Evolutionary conservation across 1,140 invertebrate species (phyloP).

Genomic region (Dendroctonus ponderosae): DNA sequence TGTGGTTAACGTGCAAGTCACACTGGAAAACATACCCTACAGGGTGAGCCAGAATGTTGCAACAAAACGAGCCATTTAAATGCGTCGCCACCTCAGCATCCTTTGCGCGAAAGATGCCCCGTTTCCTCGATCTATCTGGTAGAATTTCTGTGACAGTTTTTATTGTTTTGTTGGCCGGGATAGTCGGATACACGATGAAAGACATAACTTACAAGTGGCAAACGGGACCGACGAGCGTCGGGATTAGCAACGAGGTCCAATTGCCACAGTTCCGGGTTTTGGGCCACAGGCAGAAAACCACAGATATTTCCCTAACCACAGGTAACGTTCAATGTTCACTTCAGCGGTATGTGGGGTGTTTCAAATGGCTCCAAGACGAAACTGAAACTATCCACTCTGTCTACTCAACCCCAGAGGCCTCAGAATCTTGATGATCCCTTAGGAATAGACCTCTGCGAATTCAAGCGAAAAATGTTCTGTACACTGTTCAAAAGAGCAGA

Average conservation of each 20-base stretch:
- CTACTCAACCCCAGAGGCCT: no score
- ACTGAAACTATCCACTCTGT: no score
- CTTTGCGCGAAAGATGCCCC: conserved; percentile 1
- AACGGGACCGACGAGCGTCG: conserved; percentile 82
- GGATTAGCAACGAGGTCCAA: conserved; percentile 88
- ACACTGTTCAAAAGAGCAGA: no score
- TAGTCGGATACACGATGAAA: conserved; percentile 95
- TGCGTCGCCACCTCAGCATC: background rate
- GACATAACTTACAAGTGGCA: conserved; percentile 97
- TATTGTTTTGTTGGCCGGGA: conserved; percentile 60
- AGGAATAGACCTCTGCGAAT: no score
- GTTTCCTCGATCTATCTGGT: conserved; percentile 1
- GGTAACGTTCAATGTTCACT: conserved; percentile 60
- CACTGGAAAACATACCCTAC: background rate
- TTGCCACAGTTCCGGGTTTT: conserved; percentile 93
- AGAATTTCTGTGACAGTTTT: conserved; percentile 49
- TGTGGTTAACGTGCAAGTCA: background rate
- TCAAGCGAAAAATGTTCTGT: background rate
- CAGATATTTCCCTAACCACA: conserved; percentile 90
- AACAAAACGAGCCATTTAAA: background rate
- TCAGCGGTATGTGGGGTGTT: background rate
- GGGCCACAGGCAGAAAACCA: conserved; percentile 86
- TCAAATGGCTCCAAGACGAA: no score
- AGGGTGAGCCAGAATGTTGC: background rate
- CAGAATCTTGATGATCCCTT: no score